Percentiles rank a stretch among this genome's conserved stretches.
Evolutionary conservation across 2,113 vertebrate species (phyloP).

Genomic region (Trichechus manatus): DNA sequence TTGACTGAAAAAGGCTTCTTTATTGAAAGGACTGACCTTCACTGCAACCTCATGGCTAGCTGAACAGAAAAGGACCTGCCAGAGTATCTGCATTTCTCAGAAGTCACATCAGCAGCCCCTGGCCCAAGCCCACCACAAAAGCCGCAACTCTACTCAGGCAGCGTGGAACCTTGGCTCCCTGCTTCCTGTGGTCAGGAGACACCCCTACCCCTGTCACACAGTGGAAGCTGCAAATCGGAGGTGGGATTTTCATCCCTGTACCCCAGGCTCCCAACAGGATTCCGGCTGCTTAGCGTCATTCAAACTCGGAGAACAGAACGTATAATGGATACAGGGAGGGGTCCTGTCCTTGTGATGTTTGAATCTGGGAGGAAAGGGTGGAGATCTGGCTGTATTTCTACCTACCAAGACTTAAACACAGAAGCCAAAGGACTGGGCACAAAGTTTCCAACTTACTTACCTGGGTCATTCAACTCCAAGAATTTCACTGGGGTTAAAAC

Average conservation of each 20-base stretch:
- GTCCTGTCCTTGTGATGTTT: background rate
- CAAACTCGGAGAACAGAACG: background rate
- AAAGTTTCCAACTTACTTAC: background rate
- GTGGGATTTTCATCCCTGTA: background rate
- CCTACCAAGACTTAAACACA: background rate
- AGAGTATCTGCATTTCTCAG: background rate
- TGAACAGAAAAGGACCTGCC: background rate
- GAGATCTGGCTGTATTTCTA: background rate
- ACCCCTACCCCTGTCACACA: rapidly evolving
- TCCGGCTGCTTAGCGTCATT: background rate
- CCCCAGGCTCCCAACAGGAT: background rate
- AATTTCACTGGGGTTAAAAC: background rate
- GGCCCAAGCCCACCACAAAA: background rate
- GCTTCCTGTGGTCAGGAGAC: background rate
- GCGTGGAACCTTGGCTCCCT: background rate
- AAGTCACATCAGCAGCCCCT: background rate
- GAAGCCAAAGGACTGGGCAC: background rate
- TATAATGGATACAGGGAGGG: background rate
- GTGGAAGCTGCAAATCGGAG: background rate
- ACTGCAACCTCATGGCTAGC: background rate
- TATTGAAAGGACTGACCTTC: background rate
- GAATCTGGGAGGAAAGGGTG: background rate
- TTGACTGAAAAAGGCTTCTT: constrained; percentile 1
- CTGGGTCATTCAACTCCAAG: background rate
- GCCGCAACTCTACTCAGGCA: background rate